Evolutionary conservation across 1,140 invertebrate species (phyloP).

Genomic region (Drosophila parvula): DNA sequence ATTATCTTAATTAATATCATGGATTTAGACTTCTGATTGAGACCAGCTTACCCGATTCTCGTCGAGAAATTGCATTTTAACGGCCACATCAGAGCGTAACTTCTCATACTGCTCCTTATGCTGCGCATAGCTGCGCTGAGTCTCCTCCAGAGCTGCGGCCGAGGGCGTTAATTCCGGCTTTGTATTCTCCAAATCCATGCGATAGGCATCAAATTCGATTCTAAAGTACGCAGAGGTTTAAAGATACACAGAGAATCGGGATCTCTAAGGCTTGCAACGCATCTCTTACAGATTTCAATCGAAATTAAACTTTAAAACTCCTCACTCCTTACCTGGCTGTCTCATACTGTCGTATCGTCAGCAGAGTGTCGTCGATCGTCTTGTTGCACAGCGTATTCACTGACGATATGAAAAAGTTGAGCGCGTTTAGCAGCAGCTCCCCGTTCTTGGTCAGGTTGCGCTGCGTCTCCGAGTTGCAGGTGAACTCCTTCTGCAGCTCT

Average conservation of each 20-base stretch:
- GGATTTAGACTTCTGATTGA: no score
- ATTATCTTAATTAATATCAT: background rate
- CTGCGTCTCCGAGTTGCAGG: conserved; percentile 98
- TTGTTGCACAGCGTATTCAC: conserved; percentile 98
- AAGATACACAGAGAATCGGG: no score
- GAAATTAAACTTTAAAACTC: no score
- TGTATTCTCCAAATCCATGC: conserved; percentile 93
- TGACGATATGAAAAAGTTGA: conserved; percentile 98
- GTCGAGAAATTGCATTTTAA: conserved; percentile 97
- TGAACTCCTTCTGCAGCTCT: conserved; percentile 96
- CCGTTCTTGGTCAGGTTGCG: conserved; percentile 96
- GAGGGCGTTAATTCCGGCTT: conserved; percentile 88
- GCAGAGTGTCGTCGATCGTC: conserved; percentile 97
- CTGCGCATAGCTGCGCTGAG: conserved; percentile 91
- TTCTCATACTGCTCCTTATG: conserved; percentile 96
- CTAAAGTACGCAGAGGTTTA: conserved; percentile 84
- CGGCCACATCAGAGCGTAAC: conserved; percentile 94
- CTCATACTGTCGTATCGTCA: conserved; percentile 97
- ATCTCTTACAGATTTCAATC: no score
- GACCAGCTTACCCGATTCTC: conserved; percentile 93
- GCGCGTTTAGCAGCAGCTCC: conserved; percentile 94
- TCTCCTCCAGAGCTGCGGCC: conserved; percentile 90
- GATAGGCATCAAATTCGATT: conserved; percentile 98
- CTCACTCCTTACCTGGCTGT: conserved; percentile 88
- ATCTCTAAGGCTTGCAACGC: no score